Base-by-base conservation (phyloP, 2,113 vertebrate genomes). In the Oxygymnocypris stewartii region DNA sequence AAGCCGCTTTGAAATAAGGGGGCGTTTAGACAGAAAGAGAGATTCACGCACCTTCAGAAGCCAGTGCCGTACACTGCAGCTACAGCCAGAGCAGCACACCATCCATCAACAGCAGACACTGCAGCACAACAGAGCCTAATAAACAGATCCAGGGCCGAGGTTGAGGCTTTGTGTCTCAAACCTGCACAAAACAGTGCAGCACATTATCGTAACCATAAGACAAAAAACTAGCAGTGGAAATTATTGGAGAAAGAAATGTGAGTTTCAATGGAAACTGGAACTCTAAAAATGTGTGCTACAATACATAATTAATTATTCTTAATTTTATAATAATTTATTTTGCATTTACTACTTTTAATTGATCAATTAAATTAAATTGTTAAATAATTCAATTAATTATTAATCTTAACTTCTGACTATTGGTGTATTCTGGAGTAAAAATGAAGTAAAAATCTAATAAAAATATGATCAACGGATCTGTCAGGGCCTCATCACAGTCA, bases 101-200 rank as follows among this genome's bases (percentile, higher is more conserved):
- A 82, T 82, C 80, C 65, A 82, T 82, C 80, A 82, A 82, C 80
- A 37, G 80, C 42, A 82, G 80, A 82, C 44, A 69, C 65, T 82
- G 80, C 80, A 82, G 42, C 25, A 47, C 80, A 35, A 78, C 76
- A 47, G 61, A 67, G 37, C 61, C 65, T 65, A 44, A 65, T 44
- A 44, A 67, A 82, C 7, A 82, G 23, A 57, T 28, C 31, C 49
- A 37, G 49, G 65, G 28, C 65, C 14, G 28, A 69, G 65, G 28
- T 18, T 35, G 1, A 73, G 69, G 69, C 37, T 73, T 42, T 11
- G 20, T 51, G 76, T 51, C 14, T 35, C 76, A 54, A 35, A 78
- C 44, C 44, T 35, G 49, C 44, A 31, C 10, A 0, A 35, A 49
- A 20, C 13, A 47, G 25, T 47, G 6, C n/a, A 35, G 76, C 8